Base-by-base conservation (phyloP, 1,140 invertebrate genomes). In the Drosophila busckii region DNA sequence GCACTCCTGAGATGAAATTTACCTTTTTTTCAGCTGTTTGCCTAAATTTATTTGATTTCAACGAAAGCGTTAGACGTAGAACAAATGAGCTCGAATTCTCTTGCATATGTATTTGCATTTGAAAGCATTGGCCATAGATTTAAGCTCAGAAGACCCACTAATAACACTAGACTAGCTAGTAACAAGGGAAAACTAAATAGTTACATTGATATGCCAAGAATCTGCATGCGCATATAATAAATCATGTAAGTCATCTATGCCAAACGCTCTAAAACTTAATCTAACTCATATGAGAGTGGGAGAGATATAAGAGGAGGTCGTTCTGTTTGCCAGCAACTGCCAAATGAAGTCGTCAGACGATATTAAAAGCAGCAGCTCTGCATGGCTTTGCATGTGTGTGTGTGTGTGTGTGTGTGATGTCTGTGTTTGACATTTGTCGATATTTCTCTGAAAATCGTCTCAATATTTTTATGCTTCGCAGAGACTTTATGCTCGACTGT, bases 11-110 rank as follows among this genome's bases (percentile, higher is more conserved):
- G n/a, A n/a, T n/a, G n/a, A n/a, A n/a, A n/a, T n/a, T n/a, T n/a
- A n/a, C n/a, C 83, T 82, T 83, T 67, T 82, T 82, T 82, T 75
- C 75, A 82, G 70, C 76, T 82, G 75, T 82, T 82, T 61, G n/a
- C n/a, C n/a, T n/a, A n/a, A n/a, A n/a, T n/a, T n/a, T n/a, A n/a
- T n/a, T n/a, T n/a, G n/a, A n/a, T n/a, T n/a, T n/a, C n/a, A n/a
- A n/a, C n/a, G n/a, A n/a, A n/a, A n/a, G n/a, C n/a, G n/a, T n/a
- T n/a, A n/a, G n/a, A n/a, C n/a, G n/a, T n/a, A n/a, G n/a, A n/a
- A n/a, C n/a, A n/a, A n/a, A n/a, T n/a, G n/a, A n/a, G n/a, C n/a
- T n/a, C n/a, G n/a, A n/a, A n/a, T n/a, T n/a, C n/a, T n/a, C n/a
- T n/a, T 29, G 22, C 8, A 29, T 15, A 40, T 44, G 48, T 82